Evolutionary conservation across 2,888 invertebrate genomes (phyloP), one percentile per base, ranked within the genome.

Genomic region (Heliconius cydno): DNA sequence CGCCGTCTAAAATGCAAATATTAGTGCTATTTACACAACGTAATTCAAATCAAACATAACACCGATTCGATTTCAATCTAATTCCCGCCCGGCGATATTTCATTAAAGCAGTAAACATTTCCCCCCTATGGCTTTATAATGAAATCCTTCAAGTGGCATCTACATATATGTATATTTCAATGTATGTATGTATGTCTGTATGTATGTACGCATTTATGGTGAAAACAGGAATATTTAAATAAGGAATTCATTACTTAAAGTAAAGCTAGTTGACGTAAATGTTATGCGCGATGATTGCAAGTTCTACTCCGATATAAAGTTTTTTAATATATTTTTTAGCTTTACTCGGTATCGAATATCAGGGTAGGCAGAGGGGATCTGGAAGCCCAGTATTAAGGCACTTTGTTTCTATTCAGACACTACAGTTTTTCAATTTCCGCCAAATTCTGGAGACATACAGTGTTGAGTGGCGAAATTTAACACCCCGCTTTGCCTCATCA

Each of bases 1-100:
- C 46, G 65, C 63, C 25, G 15, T 25, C 63, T 73, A 73, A 78
- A 78, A 78, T 78, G 78, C 70, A 78, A 81, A 81, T 76, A 76
- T 34, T 60, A 79, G 38, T 34, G 72, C 52, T 70, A 77, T 77
- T 77, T 68, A 52, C 77, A 67, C 74, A 74, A 28, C 78, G 86
- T 89, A 89, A 92, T 91, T 90, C 88, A 90, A 92, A 91, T 91
- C 91, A 91, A 92, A 92, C 90, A 90, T 87, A 86, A 85, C 86
- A 86, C 86, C 28, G 46, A 86, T 85, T 85, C 79, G 86, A 92
- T 46, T 75, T 41, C 75, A 66, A 75, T 75, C 75, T 75, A 66
- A 75, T 66, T 75, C 75, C 75, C 75, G 12, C 65, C 22, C 46
- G 13, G 41, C 66, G 75, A 75, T 57, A 79, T 92, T 87, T 86